Evolutionary conservation across 2,888 invertebrate genomes (phyloP).

Genomic region (Cerastis leucographa): DNA sequence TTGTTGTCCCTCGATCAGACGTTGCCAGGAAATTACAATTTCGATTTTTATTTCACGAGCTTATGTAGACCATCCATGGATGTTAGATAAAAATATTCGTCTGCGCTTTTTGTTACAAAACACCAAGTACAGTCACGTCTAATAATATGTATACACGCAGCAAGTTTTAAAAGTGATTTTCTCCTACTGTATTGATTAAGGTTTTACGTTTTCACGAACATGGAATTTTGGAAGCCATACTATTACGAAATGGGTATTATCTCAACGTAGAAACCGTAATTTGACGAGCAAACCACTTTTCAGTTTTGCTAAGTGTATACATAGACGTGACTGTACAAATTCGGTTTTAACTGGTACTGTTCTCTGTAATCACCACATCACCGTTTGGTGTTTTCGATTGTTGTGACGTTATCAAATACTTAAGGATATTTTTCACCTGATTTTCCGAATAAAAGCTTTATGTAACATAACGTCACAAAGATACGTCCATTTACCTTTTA

Average conservation of each 20-base stretch:
- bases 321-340: no score
- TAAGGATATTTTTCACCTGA: no score
- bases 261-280: no score
- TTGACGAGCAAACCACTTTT: no score
- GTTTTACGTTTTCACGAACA: no score
- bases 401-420: neutral
- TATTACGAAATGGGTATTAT: no score
- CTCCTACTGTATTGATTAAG: no score
- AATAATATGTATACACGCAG: no score
- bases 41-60: slow-evolving; percentile 88
- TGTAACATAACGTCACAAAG: neutral
- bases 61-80: slow-evolving; percentile 73
- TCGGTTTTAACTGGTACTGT: neutral
- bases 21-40: slow-evolving; percentile 90
- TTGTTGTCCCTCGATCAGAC: slow-evolving; percentile 90
- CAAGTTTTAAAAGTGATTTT: no score
- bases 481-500: neutral
- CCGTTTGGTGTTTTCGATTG: neutral
- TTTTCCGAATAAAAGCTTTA: neutral
- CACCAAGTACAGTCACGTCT: no score
- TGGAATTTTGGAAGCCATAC: no score
- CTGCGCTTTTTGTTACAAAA: neutral
- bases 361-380: neutral
- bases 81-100: slow-evolving; percentile 64
- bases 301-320: no score